A percentile compares a stretch with the other conserved stretches of the same genome.
Conservation (phyloP, 2,888 invertebrate genomes). For the Bellardia pandia region DNA sequence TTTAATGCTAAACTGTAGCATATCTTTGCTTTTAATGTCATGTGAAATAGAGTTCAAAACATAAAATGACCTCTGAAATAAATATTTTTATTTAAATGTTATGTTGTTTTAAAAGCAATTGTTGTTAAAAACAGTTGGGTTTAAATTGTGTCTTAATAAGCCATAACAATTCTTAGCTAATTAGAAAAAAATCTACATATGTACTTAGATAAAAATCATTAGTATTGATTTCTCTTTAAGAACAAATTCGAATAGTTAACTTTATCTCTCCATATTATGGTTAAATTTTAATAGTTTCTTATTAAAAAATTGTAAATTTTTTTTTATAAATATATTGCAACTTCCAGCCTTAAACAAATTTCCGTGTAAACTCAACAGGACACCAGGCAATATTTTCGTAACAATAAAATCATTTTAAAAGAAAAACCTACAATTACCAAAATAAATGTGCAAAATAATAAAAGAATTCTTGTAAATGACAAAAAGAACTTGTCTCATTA, state of each 20-base stretch:
- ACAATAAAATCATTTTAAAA: conserved; percentile 1
- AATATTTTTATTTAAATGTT: conserved; percentile 43
- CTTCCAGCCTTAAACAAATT: conserved; percentile 6
- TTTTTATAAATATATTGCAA: not conserved
- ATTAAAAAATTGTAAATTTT: conserved; percentile 11
- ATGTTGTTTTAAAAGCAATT: not conserved
- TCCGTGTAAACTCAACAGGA: conserved; percentile 36
- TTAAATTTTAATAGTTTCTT: conserved; percentile 21
- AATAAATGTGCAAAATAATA: not conserved
- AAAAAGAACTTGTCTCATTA: conserved; percentile 66
- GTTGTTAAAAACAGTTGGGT: not conserved
- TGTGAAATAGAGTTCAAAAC: conserved; percentile 39
- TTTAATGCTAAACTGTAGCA: conserved; percentile 14
- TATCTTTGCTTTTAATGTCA: conserved; percentile 36
- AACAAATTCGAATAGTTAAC: not conserved
- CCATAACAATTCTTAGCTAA: too few relatives aligned
- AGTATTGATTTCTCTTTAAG: conserved; percentile 14
- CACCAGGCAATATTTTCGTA: conserved; percentile 1
- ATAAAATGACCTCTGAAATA: conserved; percentile 38
- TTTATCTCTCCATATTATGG: too few relatives aligned
- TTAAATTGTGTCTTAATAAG: not conserved
- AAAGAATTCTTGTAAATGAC: not conserved
- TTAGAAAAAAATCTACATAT: not conserved
- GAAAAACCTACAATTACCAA: conserved; percentile 34
- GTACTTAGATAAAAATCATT: too few relatives aligned